Conservation (phyloP, 2,797 vertebrate genomes). For the Mormyrus hasselquistii region DNA sequence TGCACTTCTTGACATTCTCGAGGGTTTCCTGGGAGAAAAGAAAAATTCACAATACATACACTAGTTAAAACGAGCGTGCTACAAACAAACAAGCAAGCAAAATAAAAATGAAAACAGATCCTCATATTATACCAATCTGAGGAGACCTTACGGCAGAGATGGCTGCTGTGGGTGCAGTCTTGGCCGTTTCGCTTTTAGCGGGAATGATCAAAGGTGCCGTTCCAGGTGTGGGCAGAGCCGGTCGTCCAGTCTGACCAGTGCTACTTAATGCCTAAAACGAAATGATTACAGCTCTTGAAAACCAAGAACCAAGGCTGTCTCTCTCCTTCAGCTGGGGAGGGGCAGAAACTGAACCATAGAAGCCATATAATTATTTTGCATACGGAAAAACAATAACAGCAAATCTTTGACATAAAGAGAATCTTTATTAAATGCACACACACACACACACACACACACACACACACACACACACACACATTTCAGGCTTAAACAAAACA, state of each 20-base stretch:
- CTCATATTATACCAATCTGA: neutral
- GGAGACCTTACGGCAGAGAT: slow-evolving; percentile 59
- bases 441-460: neutral
- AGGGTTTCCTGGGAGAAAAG: slow-evolving; percentile 63
- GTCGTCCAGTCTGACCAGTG: slow-evolving; percentile 16
- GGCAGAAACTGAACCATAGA: neutral
- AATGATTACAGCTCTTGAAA: neutral
- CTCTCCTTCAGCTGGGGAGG: neutral
- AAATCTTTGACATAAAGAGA: neutral
- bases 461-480: neutral
- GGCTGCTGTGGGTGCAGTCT: slow-evolving; percentile 33
- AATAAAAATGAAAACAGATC: neutral
- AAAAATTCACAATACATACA: neutral
- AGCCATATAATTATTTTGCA: neutral
- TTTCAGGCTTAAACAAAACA: neutral
- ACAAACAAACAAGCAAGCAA: neutral
- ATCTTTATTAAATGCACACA: neutral
- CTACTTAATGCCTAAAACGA: slow-evolving; percentile 18
- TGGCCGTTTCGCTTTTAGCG: slow-evolving; percentile 49
- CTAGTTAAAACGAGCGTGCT: neutral
- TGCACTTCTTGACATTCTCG: slow-evolving; percentile 95
- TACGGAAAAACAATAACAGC: neutral
- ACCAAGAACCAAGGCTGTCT: neutral
- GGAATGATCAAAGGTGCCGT: slow-evolving; percentile 45
- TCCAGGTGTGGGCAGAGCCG: slow-evolving; percentile 16